A percentile compares a stretch with the other conserved stretches of the same genome.
Evolutionary conservation across 2,113 vertebrate genomes (phyloP).

Genomic region (Leucosticte australis): DNA sequence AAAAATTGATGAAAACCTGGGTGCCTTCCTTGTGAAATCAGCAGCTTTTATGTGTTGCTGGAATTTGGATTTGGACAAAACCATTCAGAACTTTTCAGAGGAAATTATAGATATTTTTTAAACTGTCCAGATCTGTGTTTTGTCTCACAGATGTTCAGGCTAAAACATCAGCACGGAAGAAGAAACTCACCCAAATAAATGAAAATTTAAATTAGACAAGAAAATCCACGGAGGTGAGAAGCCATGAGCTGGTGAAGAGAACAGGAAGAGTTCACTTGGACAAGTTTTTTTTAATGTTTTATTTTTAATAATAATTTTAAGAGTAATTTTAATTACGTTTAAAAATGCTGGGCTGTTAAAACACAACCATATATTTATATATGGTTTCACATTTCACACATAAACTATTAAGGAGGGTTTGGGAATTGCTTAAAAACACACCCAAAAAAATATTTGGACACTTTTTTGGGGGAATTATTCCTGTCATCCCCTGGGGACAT

Average conservation of each 20-base stretch:
- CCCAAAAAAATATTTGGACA: not conserved
- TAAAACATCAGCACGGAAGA: not conserved
- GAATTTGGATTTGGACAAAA: not conserved
- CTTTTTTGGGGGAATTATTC: not conserved
- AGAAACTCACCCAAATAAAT: not conserved
- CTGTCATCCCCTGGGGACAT: not conserved
- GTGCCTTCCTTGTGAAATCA: not conserved
- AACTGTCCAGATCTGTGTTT: not conserved
- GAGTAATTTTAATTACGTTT: not conserved
- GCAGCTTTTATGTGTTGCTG: not conserved
- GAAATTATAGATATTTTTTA: not conserved
- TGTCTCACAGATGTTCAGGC: rapidly evolving
- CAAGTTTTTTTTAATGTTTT: not conserved
- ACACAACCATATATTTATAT: not conserved
- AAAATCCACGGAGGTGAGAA: not conserved
- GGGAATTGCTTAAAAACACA: not conserved
- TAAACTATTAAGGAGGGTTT: not conserved
- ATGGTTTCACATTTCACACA: rapidly evolving
- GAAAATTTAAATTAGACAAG: not conserved
- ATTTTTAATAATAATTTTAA: not conserved
- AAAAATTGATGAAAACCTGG: not conserved
- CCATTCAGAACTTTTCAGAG: not conserved
- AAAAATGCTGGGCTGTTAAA: not conserved
- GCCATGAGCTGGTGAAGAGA: not conserved
- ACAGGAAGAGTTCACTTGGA: not conserved